These are phyloP conservation scores for Phymorhynchus buccinoides DNA, from an alignment of 1,140 invertebrate species.

Conservation along the genomic window DNA sequence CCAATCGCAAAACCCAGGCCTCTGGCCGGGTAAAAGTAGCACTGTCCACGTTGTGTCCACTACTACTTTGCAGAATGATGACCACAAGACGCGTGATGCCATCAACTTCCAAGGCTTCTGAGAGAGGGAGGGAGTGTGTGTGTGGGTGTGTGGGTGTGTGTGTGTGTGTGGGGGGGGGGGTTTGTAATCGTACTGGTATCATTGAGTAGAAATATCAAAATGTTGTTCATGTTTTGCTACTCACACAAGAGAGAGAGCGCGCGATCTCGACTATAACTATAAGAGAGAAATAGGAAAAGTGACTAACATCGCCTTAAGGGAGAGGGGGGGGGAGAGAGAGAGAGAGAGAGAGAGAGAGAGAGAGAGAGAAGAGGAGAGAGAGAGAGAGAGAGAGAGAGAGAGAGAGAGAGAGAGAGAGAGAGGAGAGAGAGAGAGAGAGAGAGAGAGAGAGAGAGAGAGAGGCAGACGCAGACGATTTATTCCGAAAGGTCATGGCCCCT, in stretches of 20 bases:
- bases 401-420: slow-evolving; percentile 18
- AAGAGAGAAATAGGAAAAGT: too few relatives aligned
- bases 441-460: neutral
- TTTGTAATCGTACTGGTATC: neutral
- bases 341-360: neutral
- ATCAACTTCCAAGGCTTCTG: neutral
- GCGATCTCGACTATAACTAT: neutral
- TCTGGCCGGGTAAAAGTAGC: neutral
- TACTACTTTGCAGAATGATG: neutral
- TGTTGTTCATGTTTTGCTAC: too few relatives aligned
- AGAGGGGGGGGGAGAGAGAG: neutral
- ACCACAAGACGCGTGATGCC: neutral
- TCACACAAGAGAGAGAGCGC: neutral
- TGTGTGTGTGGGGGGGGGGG: neutral
- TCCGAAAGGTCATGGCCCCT: too few relatives aligned
- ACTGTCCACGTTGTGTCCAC: neutral
- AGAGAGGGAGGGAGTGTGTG: neutral
- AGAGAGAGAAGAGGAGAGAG: neutral
- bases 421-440: too few relatives aligned
- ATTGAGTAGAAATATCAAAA: too few relatives aligned
- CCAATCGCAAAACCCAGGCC: neutral
- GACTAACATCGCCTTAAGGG: too few relatives aligned
- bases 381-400: neutral
- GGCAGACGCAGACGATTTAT: neutral
- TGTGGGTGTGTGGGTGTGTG: neutral